Evolutionary conservation across 2,888 invertebrate species (phyloP), one percentile per base, ranked within the genome.

Genomic region (Zeuzera pyrina): DNA sequence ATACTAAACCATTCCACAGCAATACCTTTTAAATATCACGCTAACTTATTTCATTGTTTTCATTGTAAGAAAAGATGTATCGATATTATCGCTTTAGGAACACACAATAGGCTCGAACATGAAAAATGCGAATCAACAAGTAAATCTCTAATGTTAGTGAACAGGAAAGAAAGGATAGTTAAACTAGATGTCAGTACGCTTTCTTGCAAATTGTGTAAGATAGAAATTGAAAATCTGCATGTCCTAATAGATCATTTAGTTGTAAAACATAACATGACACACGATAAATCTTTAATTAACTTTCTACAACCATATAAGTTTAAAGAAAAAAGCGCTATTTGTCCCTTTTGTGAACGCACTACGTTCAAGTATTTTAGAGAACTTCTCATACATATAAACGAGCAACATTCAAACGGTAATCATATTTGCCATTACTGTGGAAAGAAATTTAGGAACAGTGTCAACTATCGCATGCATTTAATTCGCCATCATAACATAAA

Each of bases 1-100:
- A 24, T 44, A 12, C 16, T 44, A 8, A 42, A 40, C 21, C 36
- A 29, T 30, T 40, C 42, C 8, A 41, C 42, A 4, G 41, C 39
- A 2, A 35, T 35, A 5, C 45, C 45, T 10, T 45, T 45, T 23
- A 43, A 41, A 27, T 41, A 34, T 16, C 39, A 39, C 22, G 37
- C 35, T 37, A 45, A 42, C 16, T 33, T 35, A 8, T 45, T 39
- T 28, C 31, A 41, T 7, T 45, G 44, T 23, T 45, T 42, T 22
- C 42, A 41, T 29, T 45, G 44, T 16, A 14, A 33, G 3, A 33
- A 30, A 13, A 34, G 33, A 19, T 35, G 39, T 22, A 30, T 30
- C 5, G 37, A 45, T 26, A 33, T 34, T 15, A 32, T 37, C 31
- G 15, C 32, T 5, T 24, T 45, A 3, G 30, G 34, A 13, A 33